Evolutionary conservation across 2,888 invertebrate genomes (phyloP).

Genomic region (Gymnosoma rotundatum): DNA sequence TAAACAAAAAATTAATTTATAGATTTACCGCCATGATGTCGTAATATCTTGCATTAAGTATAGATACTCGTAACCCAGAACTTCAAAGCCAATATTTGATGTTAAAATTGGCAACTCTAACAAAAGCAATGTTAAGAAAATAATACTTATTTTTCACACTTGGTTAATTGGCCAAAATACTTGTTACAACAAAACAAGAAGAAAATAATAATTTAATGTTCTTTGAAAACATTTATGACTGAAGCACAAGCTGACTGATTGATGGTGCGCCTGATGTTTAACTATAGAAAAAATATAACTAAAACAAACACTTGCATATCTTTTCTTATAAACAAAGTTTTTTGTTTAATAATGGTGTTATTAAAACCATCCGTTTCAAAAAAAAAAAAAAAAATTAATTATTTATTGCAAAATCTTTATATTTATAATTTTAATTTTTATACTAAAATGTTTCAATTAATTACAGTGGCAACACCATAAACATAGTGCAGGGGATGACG

Average conservation of each 20-base stretch:
- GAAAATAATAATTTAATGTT: slow-evolving; percentile 20
- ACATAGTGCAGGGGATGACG: too few species aligned
- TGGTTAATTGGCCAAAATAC: slow-evolving; percentile 60
- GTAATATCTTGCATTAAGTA: slow-evolving; percentile 48
- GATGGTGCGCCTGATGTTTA: slow-evolving; percentile 7
- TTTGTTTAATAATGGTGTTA: slow-evolving; percentile 33
- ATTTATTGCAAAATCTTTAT: slow-evolving; percentile 65
- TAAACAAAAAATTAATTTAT: slow-evolving; percentile 27
- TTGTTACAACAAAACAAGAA: background rate
- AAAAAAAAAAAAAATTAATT: slow-evolving; percentile 36
- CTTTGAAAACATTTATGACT: slow-evolving; percentile 37
- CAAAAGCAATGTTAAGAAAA: background rate
- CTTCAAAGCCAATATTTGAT: slow-evolving; percentile 65
- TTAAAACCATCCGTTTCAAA: slow-evolving; percentile 49
- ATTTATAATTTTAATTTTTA: background rate
- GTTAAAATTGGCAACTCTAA: slow-evolving; percentile 25
- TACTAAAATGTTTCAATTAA: background rate
- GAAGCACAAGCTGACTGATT: slow-evolving; percentile 32
- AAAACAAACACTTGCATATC: slow-evolving; percentile 9
- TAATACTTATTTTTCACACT: slow-evolving; percentile 58
- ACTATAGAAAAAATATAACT: background rate
- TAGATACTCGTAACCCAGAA: slow-evolving; percentile 68
- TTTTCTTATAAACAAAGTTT: background rate
- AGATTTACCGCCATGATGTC: slow-evolving; percentile 46
- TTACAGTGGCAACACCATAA: slow-evolving; percentile 30